Evolutionary conservation across 1,140 invertebrate species (phyloP), one percentile per base, ranked within the genome.

Genomic region (Spodoptera frugiperda): DNA sequence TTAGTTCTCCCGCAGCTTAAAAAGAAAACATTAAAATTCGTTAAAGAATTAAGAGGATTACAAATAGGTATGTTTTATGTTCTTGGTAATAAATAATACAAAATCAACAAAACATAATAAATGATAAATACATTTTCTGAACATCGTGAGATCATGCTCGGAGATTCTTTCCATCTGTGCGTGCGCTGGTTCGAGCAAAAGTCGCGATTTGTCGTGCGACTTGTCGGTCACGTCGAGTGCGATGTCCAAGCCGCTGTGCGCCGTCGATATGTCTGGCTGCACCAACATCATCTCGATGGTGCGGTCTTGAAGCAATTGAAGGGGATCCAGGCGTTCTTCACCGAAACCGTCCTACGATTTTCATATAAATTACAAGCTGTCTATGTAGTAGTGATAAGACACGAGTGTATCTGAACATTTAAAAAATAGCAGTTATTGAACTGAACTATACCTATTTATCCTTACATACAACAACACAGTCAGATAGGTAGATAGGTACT

Each of bases 291-390:
- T 67, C 44, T 91, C 90, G 2, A 89, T 6, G 0, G 84, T 87
- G 11, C 82, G 79, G 14, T 89, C 83, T 0, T 61, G 67, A 4
- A 87, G 51, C n/a, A 86, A 10, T 15, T 86, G 79, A 3, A 89
- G 14, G 0, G 79, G 83, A 0, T 89, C 84, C 2, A 74, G 81
- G 6, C 88, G 79, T 33, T 88, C 78, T 72, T 93, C 91, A 1
- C 90, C 91, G 59, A 93, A 93, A 2, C 87, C 88, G 44, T 93
- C 91, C 91, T 93, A 53, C 8, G 30, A 39, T 39, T 4, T 33
- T 21, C 25, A 33, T 1, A n/a, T 2, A 57, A 30, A 57, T 5
- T 25, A 17, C 1, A 15, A 54, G 3, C 9, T 8, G 14, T 21
- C 9, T 25, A 17, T 53, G 0, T n/a, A 5, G n/a, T n/a, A n/a